Evolutionary conservation across 2,888 invertebrate genomes (phyloP), one percentile per base, ranked within the genome.

Genomic region (Apocheima hispidaria): DNA sequence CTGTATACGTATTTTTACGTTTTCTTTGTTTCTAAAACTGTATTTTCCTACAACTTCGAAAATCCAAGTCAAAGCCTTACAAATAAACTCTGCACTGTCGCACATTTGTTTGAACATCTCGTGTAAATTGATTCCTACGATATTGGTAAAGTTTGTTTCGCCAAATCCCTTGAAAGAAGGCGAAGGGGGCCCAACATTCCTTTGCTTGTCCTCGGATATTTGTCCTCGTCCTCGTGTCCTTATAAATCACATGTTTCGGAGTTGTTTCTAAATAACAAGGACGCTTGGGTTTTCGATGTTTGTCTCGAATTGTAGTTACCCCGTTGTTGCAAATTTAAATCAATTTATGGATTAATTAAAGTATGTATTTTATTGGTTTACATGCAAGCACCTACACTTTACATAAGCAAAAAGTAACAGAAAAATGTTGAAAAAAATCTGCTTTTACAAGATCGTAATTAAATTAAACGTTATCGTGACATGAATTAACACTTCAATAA

Each of bases 81-180:
- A 68, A 70, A 68, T 65, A 66, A 63, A 57, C 57, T 38, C 70
- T 43, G 61, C 52, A 65, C 66, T 55, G 71, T 63, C 65, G 69
- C 59, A 61, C 68, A 70, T 77, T 74, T 75, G 70, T 76, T 79
- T 75, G 80, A 75, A 73, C 74, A 73, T 70, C 68, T 74, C 74
- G 81, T 82, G 83, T 82, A 80, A 86, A 87, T 84, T 84, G 84
- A 81, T 84, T 82, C 78, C 74, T 61, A 48, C 70, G 77, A 83
- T 88, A 89, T 88, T 87, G 86, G 75, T 56, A 87, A 88, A 88
- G 83, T 88, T 88, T 78, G 82, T 79, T 63, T 63, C 73, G 62
- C 72, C 78, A 83, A 86, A 84, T 84, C 86, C 81, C 69, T 60
- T 65, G 56, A 60, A 63, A 64, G 60, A 65, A 63, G 68, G 66